A percentile compares a stretch with the other conserved stretches of the same genome.
These are phyloP conservation scores for Turdus rufiventris DNA, from an alignment of 2,113 vertebrate species.

Conservation along the genomic window DNA sequence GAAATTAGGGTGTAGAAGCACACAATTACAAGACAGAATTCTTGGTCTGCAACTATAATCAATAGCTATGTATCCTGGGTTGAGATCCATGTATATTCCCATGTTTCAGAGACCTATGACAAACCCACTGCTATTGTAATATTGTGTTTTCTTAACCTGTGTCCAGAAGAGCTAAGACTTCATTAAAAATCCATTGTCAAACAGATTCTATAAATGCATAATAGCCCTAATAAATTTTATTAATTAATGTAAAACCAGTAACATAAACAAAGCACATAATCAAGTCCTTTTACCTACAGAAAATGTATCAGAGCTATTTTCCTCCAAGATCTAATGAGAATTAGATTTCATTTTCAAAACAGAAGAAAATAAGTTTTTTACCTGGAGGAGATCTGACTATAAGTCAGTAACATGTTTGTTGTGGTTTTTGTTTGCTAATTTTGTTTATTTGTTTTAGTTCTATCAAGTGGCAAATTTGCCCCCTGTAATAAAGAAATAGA, in stretches of 20 bases:
- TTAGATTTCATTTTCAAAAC: slow-evolving; percentile 57
- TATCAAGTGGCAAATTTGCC: slow-evolving; percentile 32
- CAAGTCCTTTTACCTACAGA: slow-evolving; percentile 35
- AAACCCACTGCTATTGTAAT: background rate
- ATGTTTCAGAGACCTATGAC: background rate
- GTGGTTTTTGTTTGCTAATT: background rate
- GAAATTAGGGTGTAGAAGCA: background rate
- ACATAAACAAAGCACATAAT: slow-evolving; percentile 30
- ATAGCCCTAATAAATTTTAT: background rate
- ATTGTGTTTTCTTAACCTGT: background rate
- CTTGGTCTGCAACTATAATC: background rate
- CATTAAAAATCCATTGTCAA: slow-evolving; percentile 17
- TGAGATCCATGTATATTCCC: background rate
- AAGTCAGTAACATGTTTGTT: background rate
- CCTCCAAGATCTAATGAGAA: slow-evolving; percentile 49
- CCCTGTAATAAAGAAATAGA: background rate
- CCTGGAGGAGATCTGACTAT: background rate
- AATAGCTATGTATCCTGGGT: background rate
- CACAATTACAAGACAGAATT: background rate
- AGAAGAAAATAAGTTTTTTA: slow-evolving; percentile 46
- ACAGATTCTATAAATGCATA: background rate
- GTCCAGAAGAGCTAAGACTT: slow-evolving; percentile 33
- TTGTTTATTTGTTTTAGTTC: slow-evolving; percentile 2
- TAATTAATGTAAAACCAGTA: slow-evolving; percentile 26
- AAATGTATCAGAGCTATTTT: background rate